phyloP scores from a whole-genome alignment of 1,140 invertebrate species.

The Anastrepha ludens region DNA sequence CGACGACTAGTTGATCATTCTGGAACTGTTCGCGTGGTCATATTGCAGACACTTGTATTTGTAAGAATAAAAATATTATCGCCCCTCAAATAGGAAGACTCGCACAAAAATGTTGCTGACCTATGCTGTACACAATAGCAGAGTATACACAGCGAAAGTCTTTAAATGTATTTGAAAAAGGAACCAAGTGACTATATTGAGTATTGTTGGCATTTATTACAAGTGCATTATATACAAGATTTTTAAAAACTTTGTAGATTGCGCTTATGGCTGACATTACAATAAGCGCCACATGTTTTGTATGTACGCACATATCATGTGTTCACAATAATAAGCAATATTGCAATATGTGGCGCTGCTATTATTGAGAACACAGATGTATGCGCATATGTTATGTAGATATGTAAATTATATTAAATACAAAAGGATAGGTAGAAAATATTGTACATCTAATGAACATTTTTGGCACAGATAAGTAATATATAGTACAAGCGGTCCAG shows the following conservation, averaged over 20 bases:
- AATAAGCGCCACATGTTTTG: neutral
- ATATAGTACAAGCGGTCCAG: neutral
- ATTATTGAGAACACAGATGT: too few species aligned
- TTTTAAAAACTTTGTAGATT: neutral
- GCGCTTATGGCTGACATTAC: neutral
- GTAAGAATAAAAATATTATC: neutral
- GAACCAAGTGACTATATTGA: neutral
- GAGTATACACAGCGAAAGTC: neutral
- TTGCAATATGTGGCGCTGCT: too few species aligned
- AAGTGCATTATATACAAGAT: neutral
- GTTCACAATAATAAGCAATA: too few species aligned
- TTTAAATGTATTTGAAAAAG: neutral
- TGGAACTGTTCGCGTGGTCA: slow-evolving; percentile 1
- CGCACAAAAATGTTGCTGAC: slow-evolving; percentile 33
- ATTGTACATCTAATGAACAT: slow-evolving; percentile 44
- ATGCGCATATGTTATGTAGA: neutral
- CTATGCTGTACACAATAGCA: neutral
- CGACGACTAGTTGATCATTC: neutral
- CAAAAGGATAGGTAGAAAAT: neutral
- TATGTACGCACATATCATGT: neutral
- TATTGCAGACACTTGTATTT: neutral
- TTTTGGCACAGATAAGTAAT: slow-evolving; percentile 49
- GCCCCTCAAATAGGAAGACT: neutral
- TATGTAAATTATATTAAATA: neutral
- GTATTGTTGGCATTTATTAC: slow-evolving; percentile 28